phyloP scores from a whole-genome alignment of 1,140 invertebrate genomes.

The Ceratitis capitata region DNA sequence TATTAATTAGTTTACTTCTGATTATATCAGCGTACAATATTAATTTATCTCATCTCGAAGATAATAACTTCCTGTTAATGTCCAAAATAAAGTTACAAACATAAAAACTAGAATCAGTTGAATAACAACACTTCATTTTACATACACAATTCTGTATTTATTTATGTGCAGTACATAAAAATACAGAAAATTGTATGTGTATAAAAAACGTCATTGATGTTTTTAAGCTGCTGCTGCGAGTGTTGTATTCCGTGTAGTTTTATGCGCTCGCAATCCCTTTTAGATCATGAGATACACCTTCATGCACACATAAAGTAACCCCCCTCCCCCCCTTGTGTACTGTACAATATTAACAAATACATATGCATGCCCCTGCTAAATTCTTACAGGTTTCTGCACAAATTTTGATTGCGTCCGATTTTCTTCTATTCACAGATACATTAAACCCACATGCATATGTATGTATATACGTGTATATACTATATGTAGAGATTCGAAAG shows the following conservation, averaged over 20 bases:
- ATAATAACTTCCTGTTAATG: not conserved
- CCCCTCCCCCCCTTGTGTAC: too few relatives aligned
- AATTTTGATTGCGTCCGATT: not conserved
- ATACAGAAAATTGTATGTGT: too few relatives aligned
- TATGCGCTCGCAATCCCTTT: not conserved
- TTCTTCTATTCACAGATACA: not conserved
- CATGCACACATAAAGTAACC: not conserved
- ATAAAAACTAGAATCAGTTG: too few relatives aligned
- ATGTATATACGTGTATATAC: not conserved
- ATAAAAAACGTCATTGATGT: not conserved
- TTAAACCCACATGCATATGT: not conserved
- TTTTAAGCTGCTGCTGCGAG: not conserved
- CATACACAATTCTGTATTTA: too few relatives aligned
- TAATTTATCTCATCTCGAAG: not conserved
- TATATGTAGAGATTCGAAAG: too few relatives aligned
- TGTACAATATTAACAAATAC: not conserved
- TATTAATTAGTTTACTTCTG: too few relatives aligned
- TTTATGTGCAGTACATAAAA: too few relatives aligned
- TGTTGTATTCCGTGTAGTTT: conserved; percentile 1
- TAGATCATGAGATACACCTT: not conserved
- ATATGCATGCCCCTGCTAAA: not conserved
- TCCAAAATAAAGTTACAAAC: too few relatives aligned
- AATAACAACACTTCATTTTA: too few relatives aligned
- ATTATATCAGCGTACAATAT: not conserved
- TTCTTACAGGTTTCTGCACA: not conserved